Evolutionary conservation across 2,113 vertebrate species (phyloP).

Genomic region (Trematocara unimaculatum): DNA sequence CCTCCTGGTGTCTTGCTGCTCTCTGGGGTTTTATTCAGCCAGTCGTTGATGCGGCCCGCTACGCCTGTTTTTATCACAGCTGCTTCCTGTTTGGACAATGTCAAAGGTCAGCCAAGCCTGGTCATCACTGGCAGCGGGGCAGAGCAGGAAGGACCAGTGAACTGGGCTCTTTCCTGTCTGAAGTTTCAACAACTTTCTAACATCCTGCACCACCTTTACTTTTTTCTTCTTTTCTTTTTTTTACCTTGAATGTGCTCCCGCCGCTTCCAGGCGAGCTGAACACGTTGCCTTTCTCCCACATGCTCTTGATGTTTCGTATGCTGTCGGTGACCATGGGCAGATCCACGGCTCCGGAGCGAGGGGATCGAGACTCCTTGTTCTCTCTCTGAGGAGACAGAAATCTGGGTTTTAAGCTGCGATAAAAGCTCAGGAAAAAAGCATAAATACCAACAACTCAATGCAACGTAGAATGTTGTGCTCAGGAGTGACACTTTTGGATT

Average conservation of each 20-base stretch:
- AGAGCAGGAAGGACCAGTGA: slow-evolving; percentile 39
- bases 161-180: slow-evolving; percentile 4
- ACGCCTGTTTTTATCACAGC: slow-evolving; percentile 95
- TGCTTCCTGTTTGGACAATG: slow-evolving; percentile 81
- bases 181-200: background rate
- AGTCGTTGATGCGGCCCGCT: slow-evolving; percentile 95
- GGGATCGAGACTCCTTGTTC: slow-evolving; percentile 78
- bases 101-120: slow-evolving; percentile 42
- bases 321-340: slow-evolving; percentile 86
- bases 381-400: slow-evolving; percentile 64
- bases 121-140: slow-evolving; percentile 2
- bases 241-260: slow-evolving; percentile 86
- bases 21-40: slow-evolving; percentile 97
- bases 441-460: background rate
- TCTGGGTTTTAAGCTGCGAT: background rate
- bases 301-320: slow-evolving; percentile 94
- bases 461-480: background rate
- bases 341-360: slow-evolving; percentile 80
- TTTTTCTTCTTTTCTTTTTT: background rate
- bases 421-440: background rate
- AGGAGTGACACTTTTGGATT: background rate
- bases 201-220: background rate
- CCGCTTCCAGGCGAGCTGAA: slow-evolving; percentile 77
- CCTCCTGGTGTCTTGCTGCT: slow-evolving; percentile 82
- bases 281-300: slow-evolving; percentile 95